Conservation (phyloP, 2,113 vertebrate species). For the Cyprinodon tularosa region DNA sequence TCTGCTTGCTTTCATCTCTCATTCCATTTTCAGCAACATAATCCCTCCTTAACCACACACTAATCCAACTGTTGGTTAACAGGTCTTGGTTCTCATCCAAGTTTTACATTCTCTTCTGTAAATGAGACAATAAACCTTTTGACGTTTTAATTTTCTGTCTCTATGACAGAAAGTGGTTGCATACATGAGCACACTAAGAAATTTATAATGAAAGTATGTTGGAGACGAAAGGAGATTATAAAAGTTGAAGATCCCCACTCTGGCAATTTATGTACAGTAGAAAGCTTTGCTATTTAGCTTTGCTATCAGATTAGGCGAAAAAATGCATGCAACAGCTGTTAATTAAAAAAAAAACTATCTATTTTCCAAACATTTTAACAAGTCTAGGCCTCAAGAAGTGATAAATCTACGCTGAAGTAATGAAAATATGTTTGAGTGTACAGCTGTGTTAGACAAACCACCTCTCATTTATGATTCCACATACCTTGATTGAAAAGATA, state of each 20-base stretch:
- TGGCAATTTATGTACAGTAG: neutral
- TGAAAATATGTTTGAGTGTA: conserved; percentile 52
- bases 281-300: conserved; percentile 9
- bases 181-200: conserved; percentile 34
- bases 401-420: conserved; percentile 30
- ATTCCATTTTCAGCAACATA: neutral
- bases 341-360: conserved; percentile 42
- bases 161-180: conserved; percentile 48
- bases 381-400: conserved; percentile 35
- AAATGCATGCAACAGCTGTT: conserved; percentile 37
- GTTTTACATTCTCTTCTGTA: neutral
- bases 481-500: conserved; percentile 18
- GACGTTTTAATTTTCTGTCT: neutral
- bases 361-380: conserved; percentile 48
- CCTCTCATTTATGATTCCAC: conserved; percentile 37
- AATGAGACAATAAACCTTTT: neutral
- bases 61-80: no score
- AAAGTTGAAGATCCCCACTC: conserved; percentile 1
- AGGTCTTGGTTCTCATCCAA: neutral
- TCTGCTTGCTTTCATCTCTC: neutral
- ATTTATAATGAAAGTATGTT: conserved; percentile 36
- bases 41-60: no score
- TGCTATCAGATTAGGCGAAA: neutral
- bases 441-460: conserved; percentile 55
- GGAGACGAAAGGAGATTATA: conserved; percentile 48